phyloP scores from a whole-genome alignment of 2,797 vertebrate species.

The Pseudomugil tenellus region DNA sequence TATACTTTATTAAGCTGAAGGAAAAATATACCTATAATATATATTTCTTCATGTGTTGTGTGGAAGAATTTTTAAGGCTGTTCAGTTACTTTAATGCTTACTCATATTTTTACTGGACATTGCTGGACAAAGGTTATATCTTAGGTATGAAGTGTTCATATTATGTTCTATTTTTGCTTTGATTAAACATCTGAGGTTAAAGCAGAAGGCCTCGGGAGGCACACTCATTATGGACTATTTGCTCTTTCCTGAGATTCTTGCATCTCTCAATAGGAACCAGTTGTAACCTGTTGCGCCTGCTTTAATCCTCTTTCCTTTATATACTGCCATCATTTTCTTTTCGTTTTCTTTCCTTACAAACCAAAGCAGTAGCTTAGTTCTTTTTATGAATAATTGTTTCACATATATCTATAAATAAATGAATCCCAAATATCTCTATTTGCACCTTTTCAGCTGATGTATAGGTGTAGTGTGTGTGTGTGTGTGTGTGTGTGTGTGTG shows the following conservation, averaged over 20 bases:
- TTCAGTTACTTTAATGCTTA: no score
- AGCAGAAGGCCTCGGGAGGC: conserved; percentile 19
- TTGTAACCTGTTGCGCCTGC: conserved; percentile 59
- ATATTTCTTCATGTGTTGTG: no score
- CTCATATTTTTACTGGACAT: no score
- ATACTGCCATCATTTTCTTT: conserved; percentile 12
- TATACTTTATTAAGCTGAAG: no score
- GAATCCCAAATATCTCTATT: conserved; percentile 18
- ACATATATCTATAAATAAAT: conserved; percentile 17
- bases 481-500: conserved; percentile 14
- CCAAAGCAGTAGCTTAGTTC: background rate
- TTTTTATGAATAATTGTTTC: background rate
- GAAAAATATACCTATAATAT: no score
- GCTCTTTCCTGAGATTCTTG: conserved; percentile 46
- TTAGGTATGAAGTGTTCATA: background rate
- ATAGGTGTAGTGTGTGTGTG: conserved; percentile 6
- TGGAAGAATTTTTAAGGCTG: no score
- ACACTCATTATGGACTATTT: conserved; percentile 43
- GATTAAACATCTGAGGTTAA: conserved; percentile 1
- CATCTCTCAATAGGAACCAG: conserved; percentile 49
- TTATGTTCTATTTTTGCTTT: conserved; percentile 3
- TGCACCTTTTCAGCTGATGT: conserved; percentile 19
- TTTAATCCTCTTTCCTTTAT: conserved; percentile 49
- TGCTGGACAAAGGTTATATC: no score
- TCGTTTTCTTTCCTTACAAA: conserved; percentile 21